Percentiles rank a stretch among this genome's conserved stretches.
These are phyloP conservation scores for Mastomys coucha DNA, from an alignment of 2,113 vertebrate genomes.

Conservation along the genomic window DNA sequence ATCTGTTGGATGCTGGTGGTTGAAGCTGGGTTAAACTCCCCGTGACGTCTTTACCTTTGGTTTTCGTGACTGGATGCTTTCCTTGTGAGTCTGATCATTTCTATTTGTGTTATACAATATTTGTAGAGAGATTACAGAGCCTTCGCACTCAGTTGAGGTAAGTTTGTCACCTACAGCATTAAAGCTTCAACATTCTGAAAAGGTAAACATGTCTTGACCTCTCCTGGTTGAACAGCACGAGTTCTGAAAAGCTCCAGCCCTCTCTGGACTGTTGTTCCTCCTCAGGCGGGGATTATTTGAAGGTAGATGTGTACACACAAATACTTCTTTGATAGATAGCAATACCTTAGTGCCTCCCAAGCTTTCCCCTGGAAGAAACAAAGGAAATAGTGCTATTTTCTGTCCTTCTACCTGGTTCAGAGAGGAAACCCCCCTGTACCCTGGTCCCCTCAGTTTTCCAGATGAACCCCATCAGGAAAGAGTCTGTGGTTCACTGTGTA, in stretches of 20 bases:
- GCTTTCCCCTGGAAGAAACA: slow-evolving; percentile 56
- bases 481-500: slow-evolving; percentile 72
- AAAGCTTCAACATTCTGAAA: slow-evolving; percentile 67
- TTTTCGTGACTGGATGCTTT: slow-evolving; percentile 34
- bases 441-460: slow-evolving; percentile 79
- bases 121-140: slow-evolving; percentile 41
- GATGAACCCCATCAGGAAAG: slow-evolving; percentile 72
- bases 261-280: slow-evolving; percentile 41
- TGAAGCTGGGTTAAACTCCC: slow-evolving; percentile 20
- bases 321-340: not conserved
- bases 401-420: slow-evolving; percentile 66
- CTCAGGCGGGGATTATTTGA: slow-evolving; percentile 47
- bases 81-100: slow-evolving; percentile 43
- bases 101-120: slow-evolving; percentile 61
- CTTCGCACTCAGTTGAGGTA: slow-evolving; percentile 45
- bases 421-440: slow-evolving; percentile 60
- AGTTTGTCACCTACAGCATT: slow-evolving; percentile 17
- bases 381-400: slow-evolving; percentile 62
- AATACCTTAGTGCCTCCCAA: slow-evolving; percentile 51
- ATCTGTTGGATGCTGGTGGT: slow-evolving; percentile 42
- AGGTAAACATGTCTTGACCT: slow-evolving; percentile 65
- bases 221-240: slow-evolving; percentile 41
- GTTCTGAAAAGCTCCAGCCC: not conserved
- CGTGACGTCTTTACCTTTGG: slow-evolving; percentile 37
- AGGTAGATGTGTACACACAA: not conserved